Conservation (phyloP, 2,797 vertebrate species). For the Parotocinclus haroldoi region DNA sequence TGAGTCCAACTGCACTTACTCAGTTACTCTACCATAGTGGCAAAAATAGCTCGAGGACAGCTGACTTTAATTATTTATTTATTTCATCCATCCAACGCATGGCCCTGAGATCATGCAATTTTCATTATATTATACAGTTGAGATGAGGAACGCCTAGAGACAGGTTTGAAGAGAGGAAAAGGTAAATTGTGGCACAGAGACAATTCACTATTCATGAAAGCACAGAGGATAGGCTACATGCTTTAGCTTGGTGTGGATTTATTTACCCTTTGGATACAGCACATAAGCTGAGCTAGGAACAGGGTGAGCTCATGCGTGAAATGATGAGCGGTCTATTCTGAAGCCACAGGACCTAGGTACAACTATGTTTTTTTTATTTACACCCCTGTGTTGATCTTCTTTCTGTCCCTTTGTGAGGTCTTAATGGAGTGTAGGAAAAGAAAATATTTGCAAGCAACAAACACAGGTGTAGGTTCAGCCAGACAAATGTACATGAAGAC, state of each 20-base stretch:
- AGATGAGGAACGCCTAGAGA: slow-evolving; percentile 45
- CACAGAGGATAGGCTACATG: slow-evolving; percentile 16
- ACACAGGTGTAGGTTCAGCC: slow-evolving; percentile 10
- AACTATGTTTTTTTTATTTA: slow-evolving; percentile 7
- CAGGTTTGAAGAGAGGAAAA: slow-evolving; percentile 44
- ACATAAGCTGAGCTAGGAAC: not conserved
- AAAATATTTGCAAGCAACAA: slow-evolving; percentile 20
- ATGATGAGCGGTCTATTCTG: slow-evolving; percentile 6
- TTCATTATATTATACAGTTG: too few species aligned
- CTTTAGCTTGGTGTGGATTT: slow-evolving; percentile 2
- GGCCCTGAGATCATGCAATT: too few species aligned
- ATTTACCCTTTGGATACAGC: slow-evolving; percentile 5
- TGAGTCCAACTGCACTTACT: too few species aligned
- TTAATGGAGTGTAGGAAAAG: slow-evolving; percentile 17
- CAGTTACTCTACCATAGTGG: too few species aligned
- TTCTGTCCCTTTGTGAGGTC: not conserved
- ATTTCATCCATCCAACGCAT: too few species aligned
- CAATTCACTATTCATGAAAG: slow-evolving; percentile 42
- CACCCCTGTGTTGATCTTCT: not conserved
- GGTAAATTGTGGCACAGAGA: slow-evolving; percentile 12
- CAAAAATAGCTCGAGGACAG: too few species aligned
- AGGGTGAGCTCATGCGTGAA: slow-evolving; percentile 19
- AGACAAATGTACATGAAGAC: slow-evolving; percentile 12
- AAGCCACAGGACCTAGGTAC: slow-evolving; percentile 10
- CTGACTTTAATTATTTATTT: too few species aligned